A percentile compares a stretch with the other conserved stretches of the same genome.
These are phyloP conservation scores for Rousettus madagascariensis DNA, from an alignment of 2,797 vertebrate species.

Conservation along the genomic window DNA sequence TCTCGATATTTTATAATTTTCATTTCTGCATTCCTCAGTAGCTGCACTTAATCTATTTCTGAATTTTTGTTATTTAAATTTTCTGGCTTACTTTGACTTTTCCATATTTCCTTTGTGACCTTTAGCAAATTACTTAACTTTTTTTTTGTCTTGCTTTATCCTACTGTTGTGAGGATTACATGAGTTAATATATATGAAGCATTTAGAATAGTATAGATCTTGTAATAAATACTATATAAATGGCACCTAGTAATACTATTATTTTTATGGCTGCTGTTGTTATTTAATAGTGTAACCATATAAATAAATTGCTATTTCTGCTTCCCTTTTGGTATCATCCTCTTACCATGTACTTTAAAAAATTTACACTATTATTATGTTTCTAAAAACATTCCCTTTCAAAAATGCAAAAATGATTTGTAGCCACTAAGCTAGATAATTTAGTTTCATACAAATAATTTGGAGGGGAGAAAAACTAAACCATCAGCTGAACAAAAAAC, in stretches of 20 bases:
- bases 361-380: not conserved
- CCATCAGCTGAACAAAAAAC: not conserved
- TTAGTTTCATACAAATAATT: conserved; percentile 18
- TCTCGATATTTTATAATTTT: not conserved
- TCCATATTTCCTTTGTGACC: conserved; percentile 13
- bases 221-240: not conserved
- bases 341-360: not conserved
- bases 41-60: not conserved
- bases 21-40: not conserved
- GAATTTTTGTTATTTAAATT: not conserved
- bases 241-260: not conserved
- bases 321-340: not conserved
- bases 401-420: conserved; percentile 25
- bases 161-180: not conserved
- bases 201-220: not conserved
- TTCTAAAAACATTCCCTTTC: conserved; percentile 28
- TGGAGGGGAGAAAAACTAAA: not conserved
- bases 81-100: not conserved
- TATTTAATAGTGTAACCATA: not conserved
- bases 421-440: not conserved
- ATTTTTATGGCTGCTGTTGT: not conserved
- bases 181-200: not conserved
- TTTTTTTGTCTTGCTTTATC: not conserved
- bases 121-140: not conserved
- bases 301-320: not conserved